These are phyloP conservation scores for Scaptomyza graminum DNA, from an alignment of 1,140 invertebrate species.

Conservation along the genomic window DNA sequence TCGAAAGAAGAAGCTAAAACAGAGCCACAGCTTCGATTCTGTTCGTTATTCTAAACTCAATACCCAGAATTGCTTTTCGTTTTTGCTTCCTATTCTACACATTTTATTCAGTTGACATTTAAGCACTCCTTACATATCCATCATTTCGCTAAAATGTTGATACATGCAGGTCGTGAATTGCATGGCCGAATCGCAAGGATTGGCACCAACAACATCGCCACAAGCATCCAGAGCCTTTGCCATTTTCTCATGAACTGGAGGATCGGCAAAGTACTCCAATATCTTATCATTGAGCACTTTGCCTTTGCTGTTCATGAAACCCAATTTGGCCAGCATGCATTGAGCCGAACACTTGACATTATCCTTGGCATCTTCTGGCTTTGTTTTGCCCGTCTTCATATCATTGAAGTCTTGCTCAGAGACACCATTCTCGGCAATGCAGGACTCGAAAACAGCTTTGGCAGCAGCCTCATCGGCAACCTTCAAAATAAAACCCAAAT, in stretches of 20 bases:
- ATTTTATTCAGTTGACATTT: not conserved
- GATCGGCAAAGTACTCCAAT: slow-evolving; percentile 6
- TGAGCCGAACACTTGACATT: slow-evolving; percentile 60
- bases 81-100: not conserved
- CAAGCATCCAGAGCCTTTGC: slow-evolving; percentile 40
- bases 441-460: slow-evolving; percentile 9
- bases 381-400: slow-evolving; percentile 48
- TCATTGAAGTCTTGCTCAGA: slow-evolving; percentile 40
- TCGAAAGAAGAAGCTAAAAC: no score
- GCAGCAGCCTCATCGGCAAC: not conserved
- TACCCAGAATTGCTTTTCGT: no score
- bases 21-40: no score
- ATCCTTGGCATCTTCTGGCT: slow-evolving; percentile 48
- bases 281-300: slow-evolving; percentile 37
- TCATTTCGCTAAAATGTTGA: not conserved
- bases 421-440: slow-evolving; percentile 59
- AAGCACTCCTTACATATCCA: not conserved
- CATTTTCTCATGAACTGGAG: not conserved
- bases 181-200: slow-evolving; percentile 67
- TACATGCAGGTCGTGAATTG: slow-evolving; percentile 49
- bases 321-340: slow-evolving; percentile 58
- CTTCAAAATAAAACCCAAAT: not conserved
- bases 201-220: slow-evolving; percentile 38
- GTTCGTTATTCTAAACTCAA: no score
- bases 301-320: slow-evolving; percentile 58